These are phyloP conservation scores for Plebejus anna DNA, from an alignment of 2,888 invertebrate genomes.

Conservation along the genomic window DNA sequence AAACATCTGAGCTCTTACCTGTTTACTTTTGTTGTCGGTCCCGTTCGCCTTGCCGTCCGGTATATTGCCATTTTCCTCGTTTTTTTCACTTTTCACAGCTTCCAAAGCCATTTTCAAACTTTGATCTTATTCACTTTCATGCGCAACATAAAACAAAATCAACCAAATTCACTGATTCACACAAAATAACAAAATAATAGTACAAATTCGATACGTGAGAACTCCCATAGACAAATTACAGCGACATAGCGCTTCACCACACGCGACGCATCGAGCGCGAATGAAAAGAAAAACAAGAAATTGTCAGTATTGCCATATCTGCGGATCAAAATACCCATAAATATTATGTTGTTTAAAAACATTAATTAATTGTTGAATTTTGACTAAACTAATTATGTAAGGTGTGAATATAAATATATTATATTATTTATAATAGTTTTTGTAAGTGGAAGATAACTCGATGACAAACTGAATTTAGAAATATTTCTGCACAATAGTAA, in stretches of 20 bases:
- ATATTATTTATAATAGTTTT: no score
- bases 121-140: slow-evolving; percentile 74
- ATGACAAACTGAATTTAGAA: no score
- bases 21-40: slow-evolving; percentile 81
- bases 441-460: no score
- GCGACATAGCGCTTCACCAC: slow-evolving; percentile 48
- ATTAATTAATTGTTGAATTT: not conserved
- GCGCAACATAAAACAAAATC: slow-evolving; percentile 57
- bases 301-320: not conserved
- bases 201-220: slow-evolving; percentile 66
- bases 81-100: slow-evolving; percentile 78
- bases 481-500: no score
- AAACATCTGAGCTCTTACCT: slow-evolving; percentile 56
- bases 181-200: slow-evolving; percentile 51
- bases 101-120: slow-evolving; percentile 74
- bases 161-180: slow-evolving; percentile 54
- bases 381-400: no score
- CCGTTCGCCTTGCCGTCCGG: slow-evolving; percentile 77
- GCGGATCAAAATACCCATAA: not conserved
- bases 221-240: slow-evolving; percentile 67
- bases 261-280: slow-evolving; percentile 72
- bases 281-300: slow-evolving; percentile 51
- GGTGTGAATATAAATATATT: no score
- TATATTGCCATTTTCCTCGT: slow-evolving; percentile 74
- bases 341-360: not conserved